phyloP scores from a whole-genome alignment of 37 sponge, comb jelly and placozoan species.

The Haliclona indistincta region DNA sequence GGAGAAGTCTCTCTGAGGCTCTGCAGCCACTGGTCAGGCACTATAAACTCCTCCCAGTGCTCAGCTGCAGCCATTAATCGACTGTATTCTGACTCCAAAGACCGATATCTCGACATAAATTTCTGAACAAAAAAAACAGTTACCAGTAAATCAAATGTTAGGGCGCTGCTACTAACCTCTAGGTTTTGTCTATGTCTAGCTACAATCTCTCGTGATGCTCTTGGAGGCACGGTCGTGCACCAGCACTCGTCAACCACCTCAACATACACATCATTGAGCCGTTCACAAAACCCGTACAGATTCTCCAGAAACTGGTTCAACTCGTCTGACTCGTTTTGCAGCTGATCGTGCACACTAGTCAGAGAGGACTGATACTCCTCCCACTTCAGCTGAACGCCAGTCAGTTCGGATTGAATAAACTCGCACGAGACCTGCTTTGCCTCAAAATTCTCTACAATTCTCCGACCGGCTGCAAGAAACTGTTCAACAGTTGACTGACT shows the following conservation, averaged over 20 bases:
- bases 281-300: not conserved
- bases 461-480: too few species aligned
- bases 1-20: conserved; percentile 2
- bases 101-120: not conserved
- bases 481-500: too few species aligned
- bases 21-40: not conserved
- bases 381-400: not conserved
- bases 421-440: not conserved
- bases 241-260: not conserved
- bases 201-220: not conserved
- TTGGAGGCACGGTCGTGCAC: not conserved
- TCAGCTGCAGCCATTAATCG: not conserved
- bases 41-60: not conserved
- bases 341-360: not conserved
- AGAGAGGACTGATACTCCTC: not conserved
- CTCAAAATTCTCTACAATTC: too few species aligned
- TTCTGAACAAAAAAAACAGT: not conserved
- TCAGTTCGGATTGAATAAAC: not conserved
- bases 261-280: not conserved
- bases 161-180: not conserved
- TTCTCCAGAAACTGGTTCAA: not conserved
- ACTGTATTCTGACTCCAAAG: not conserved
- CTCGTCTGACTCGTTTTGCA: not conserved
- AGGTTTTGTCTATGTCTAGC: not conserved
- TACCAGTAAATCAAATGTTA: not conserved